Evolutionary conservation across 2,113 vertebrate genomes (phyloP), one percentile per base, ranked within the genome.

Genomic region (Gavialis gangeticus): DNA sequence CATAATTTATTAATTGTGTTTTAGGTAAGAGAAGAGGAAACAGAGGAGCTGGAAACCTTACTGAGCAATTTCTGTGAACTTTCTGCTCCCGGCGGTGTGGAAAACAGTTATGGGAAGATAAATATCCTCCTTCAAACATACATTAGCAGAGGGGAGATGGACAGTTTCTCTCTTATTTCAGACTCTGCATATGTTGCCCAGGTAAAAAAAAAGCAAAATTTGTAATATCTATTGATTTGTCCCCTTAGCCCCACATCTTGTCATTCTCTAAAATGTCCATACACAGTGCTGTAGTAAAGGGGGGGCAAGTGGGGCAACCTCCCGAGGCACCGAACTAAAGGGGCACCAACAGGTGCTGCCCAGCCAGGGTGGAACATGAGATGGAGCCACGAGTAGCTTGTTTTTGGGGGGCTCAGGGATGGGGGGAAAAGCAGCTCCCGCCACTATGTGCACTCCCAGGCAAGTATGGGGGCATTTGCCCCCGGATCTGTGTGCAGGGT

Each of bases 121-220:
- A 99, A 99, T 98, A 99, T 99, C 83, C 98, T 99, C 80, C 98
- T 99, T 89, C 99, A 99, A 97, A 99, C 99, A 1, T 99, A 99
- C 78, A 99, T 99, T 95, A 98, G 99, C 90, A 98, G 99, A 73
- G 99, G 99, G 75, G 99, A 99, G 91, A 98, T 99, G 93, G 99
- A 99, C 97, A 99, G 98, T 96, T 99, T 99, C 98, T 99, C 99
- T 2, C 99, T 99, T 88, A 99, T 99, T 97, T 99, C 99, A 4
- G 99, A 99, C 97, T 99, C 99, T 90, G 99, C 99, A 0, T 99
- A 99, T 76, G 99, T 99, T 94, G 99, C 99, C 8, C 99, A 99
- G 99, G 99, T 99, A 95, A 98, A 97, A 94, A 14, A 27, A 59
- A 46, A 71, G 9, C 46, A 46, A 62, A 55, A 46, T 63, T 15